Conservation (phyloP, 1,140 invertebrate species). For the Scaptomyza graminum region DNA sequence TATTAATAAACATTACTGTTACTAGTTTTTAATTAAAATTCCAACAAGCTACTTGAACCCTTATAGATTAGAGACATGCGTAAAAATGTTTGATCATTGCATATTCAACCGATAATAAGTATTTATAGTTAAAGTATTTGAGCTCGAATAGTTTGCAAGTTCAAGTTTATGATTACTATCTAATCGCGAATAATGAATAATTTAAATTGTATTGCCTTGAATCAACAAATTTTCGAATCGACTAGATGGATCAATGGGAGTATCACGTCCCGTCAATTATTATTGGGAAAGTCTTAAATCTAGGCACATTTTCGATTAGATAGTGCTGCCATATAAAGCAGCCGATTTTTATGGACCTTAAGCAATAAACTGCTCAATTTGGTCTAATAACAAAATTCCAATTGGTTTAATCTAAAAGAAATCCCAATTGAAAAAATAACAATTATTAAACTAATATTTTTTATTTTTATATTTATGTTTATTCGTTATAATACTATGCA, state of each 20-base stretch:
- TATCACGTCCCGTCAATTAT: slow-evolving; percentile 35
- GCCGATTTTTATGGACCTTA: slow-evolving; percentile 1
- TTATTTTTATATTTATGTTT: background rate
- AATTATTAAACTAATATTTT: background rate
- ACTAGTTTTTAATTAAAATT: too few species aligned
- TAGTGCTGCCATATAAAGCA: slow-evolving; percentile 13
- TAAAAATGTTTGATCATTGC: background rate
- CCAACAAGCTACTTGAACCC: too few species aligned
- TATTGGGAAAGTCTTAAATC: slow-evolving; percentile 41
- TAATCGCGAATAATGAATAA: slow-evolving; percentile 19
- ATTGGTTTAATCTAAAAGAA: background rate
- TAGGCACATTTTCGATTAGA: slow-evolving; percentile 26
- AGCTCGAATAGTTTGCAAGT: too few species aligned
- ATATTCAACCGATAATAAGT: background rate
- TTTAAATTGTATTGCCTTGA: slow-evolving; percentile 7
- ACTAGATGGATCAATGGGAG: slow-evolving; percentile 18
- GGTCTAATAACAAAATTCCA: background rate
- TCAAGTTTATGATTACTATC: slow-evolving; percentile 5
- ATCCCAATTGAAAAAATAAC: background rate
- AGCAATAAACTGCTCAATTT: slow-evolving; percentile 2
- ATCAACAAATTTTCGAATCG: slow-evolving; percentile 1
- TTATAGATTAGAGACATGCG: background rate
- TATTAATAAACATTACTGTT: too few species aligned
- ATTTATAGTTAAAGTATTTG: background rate
- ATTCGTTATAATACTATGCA: slow-evolving; percentile 65